phyloP scores from a whole-genome alignment of 1,140 invertebrate genomes.

The Monomorium pharaonis region DNA sequence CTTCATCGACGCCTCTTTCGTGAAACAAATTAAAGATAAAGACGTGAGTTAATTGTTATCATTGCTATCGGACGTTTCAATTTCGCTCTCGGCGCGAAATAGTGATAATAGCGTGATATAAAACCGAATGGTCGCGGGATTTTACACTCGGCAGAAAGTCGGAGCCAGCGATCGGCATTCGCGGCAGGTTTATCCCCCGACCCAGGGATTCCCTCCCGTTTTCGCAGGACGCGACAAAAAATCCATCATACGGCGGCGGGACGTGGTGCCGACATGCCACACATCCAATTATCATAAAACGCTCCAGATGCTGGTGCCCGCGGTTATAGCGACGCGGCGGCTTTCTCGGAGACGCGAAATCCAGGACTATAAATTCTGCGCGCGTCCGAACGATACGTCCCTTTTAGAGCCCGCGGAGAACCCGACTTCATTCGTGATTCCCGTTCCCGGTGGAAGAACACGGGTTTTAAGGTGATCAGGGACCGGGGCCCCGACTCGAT shows the following conservation, averaged over 20 bases:
- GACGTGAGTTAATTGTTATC: not conserved
- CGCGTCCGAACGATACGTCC: conserved; percentile 68
- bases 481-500: conserved; percentile 27
- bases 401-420: conserved; percentile 53
- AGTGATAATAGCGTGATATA: not conserved
- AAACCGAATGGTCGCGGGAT: not conserved
- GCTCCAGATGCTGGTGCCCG: conserved; percentile 71
- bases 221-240: conserved; percentile 59
- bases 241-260: conserved; percentile 68
- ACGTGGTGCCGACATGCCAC: conserved; percentile 66
- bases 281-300: conserved; percentile 77
- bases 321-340: conserved; percentile 19
- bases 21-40: not conserved
- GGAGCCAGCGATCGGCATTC: conserved; percentile 22
- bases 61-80: not conserved
- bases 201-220: conserved; percentile 35
- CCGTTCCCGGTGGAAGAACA: conserved; percentile 61
- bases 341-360: not conserved
- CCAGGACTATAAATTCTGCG: conserved; percentile 66
- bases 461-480: conserved; percentile 61
- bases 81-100: not conserved
- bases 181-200: conserved; percentile 28
- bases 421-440: conserved; percentile 62
- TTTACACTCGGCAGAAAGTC: not conserved
- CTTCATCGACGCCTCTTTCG: not conserved